Evolutionary conservation across 2,888 invertebrate species (phyloP).

Genomic region (Dicyrtomina minuta): DNA sequence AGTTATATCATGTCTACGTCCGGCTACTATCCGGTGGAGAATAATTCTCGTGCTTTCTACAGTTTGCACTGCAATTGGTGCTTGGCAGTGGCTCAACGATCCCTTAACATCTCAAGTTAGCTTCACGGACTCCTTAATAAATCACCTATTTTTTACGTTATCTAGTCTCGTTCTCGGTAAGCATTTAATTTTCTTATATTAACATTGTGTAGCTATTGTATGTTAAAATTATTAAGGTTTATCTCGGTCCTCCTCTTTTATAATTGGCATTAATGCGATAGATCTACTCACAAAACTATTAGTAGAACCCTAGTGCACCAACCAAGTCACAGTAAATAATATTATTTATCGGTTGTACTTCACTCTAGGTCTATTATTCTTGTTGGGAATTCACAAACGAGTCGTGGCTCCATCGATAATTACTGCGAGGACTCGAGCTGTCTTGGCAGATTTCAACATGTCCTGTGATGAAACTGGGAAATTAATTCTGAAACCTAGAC

Average conservation of each 20-base stretch:
- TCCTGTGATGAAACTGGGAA: conserved; percentile 97
- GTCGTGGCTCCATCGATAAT: conserved; percentile 96
- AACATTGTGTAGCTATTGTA: background rate
- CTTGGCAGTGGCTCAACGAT: conserved; percentile 95
- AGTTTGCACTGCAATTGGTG: conserved; percentile 87
- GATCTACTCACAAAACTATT: too few relatives aligned
- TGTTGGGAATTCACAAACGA: conserved; percentile 90
- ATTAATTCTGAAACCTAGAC: conserved; percentile 86
- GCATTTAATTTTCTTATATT: conserved; percentile 44
- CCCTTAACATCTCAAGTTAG: conserved; percentile 89
- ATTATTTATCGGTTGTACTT: too few relatives aligned
- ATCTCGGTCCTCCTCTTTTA: too few relatives aligned
- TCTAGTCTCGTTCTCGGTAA: conserved; percentile 80
- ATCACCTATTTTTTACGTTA: conserved; percentile 91
- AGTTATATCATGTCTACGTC: conserved; percentile 93
- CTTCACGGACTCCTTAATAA: conserved; percentile 84
- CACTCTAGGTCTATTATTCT: conserved; percentile 82
- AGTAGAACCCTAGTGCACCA: too few relatives aligned
- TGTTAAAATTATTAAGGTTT: too few relatives aligned
- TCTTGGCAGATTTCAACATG: conserved; percentile 95
- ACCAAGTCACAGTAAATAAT: too few relatives aligned
- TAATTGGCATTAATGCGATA: too few relatives aligned
- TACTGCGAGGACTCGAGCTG: conserved; percentile 83
- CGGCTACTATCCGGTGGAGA: conserved; percentile 92
- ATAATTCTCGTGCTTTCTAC: conserved; percentile 83